Conservation (phyloP, 2,888 invertebrate genomes). For the Stenurella melanura region DNA sequence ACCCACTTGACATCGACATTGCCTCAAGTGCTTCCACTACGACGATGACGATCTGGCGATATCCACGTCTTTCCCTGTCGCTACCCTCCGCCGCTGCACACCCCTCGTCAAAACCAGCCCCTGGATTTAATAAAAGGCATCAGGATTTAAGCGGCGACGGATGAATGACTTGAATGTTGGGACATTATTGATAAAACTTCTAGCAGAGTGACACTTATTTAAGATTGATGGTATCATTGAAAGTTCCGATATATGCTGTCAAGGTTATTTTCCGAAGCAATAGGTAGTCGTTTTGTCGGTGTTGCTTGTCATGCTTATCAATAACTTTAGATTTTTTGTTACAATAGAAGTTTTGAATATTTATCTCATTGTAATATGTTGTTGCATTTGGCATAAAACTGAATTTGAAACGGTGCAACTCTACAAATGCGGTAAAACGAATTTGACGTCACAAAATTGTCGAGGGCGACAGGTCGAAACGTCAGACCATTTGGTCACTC, state of each 20-base stretch:
- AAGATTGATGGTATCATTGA: conserved; percentile 17
- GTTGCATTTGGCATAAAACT: too few species aligned
- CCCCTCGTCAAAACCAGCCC: background rate
- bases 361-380: too few species aligned
- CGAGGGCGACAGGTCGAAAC: too few species aligned
- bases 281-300: background rate
- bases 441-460: too few species aligned
- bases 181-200: conserved; percentile 31
- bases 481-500: too few species aligned
- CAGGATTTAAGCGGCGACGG: conserved; percentile 19
- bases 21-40: conserved; percentile 44
- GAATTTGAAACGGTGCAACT: too few species aligned
- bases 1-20: conserved; percentile 57
- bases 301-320: too few species aligned
- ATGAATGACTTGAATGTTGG: conserved; percentile 28
- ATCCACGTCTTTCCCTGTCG: conserved; percentile 11
- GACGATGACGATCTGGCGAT: conserved; percentile 42
- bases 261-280: background rate
- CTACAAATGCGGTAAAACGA: too few species aligned
- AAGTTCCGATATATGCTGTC: background rate
- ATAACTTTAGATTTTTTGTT: too few species aligned
- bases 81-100: background rate
- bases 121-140: conserved; percentile 31
- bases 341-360: too few species aligned
- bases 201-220: conserved; percentile 14